A percentile compares a stretch with the other conserved stretches of the same genome.
phyloP scores from a whole-genome alignment of 2,888 invertebrate species.

The Tetragnatha montana region DNA sequence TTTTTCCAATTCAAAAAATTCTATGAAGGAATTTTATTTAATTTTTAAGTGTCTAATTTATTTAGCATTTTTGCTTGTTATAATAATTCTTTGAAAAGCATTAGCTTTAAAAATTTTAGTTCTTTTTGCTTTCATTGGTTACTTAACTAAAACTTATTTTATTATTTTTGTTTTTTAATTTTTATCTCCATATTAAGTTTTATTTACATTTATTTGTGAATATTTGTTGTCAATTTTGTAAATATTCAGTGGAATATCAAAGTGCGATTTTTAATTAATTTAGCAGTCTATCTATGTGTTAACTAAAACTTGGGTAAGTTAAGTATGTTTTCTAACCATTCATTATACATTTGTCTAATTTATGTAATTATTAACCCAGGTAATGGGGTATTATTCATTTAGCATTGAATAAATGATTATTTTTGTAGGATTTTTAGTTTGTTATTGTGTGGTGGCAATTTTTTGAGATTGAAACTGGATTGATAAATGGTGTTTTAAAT shows the following conservation, averaged over 20 bases:
- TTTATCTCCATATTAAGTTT: not conserved
- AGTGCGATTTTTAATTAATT: not conserved
- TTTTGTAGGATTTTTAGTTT: not conserved
- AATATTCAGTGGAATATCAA: not conserved
- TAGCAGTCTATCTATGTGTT: not conserved
- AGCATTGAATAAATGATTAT: not conserved
- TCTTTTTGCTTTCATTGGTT: not conserved
- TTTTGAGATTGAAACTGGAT: no score
- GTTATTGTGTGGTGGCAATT: no score
- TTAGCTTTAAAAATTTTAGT: no score
- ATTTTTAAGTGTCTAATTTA: constrained; percentile 1
- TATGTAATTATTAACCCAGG: not conserved
- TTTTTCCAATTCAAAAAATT: no score
- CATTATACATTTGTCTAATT: not conserved
- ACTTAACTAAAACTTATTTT: not conserved
- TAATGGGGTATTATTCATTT: not conserved
- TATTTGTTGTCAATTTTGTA: not conserved
- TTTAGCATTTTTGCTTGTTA: not conserved
- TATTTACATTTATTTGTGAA: not conserved
- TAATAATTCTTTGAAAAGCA: not conserved
- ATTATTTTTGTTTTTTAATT: not conserved
- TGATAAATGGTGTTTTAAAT: no score
- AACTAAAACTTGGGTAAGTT: not conserved
- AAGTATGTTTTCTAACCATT: not conserved
- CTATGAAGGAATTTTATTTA: not conserved